Evolutionary conservation across 2,888 invertebrate species (phyloP), one percentile per base, ranked within the genome.

Genomic region (Protonemura montana): DNA sequence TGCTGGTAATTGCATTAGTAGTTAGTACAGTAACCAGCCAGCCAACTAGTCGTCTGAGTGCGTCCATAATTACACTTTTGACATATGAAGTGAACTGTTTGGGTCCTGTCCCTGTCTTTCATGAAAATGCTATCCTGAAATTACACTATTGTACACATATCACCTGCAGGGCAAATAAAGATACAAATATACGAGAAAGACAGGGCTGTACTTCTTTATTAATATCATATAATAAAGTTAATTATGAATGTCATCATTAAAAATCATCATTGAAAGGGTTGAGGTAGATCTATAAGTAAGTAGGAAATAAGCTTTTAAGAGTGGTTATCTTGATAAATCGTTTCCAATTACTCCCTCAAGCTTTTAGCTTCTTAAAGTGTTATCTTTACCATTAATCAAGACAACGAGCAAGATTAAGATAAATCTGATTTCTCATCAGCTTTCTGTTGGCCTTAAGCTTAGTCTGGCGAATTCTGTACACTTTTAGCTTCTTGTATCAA

Each of bases 291-390:
- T n/a, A 3, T 10, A 21, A 59, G 59, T 2, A 21, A 3, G 21
- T 10, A 59, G 10, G 59, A 59, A 21, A 59, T 59, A 59, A 59
- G 59, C 59, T 59, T 59, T 59, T 59, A 59, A 59, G 59, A 21
- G 59, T 59, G 59, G 59, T 59, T 59, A 59, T 59, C 59, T 59
- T 59, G 59, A 59, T 59, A 59, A 59, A 59, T 59, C 59, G 59
- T 59, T 59, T 59, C 59, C 59, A 59, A 59, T 59, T 59, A 59
- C 59, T 59, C 59, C 59, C 59, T 59, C 59, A 59, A 59, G 59
- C 7, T 59, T 59, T 59, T 59, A 59, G 59, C 59, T 59, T 59
- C 59, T 10, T 59, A 59, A 59, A 59, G 59, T 59, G 59, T 59
- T 59, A 59, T 59, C 59, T 59, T 59, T 59, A 59, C 59, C 59